Evolutionary conservation across 1,140 invertebrate genomes (phyloP), one percentile per base, ranked within the genome.

Genomic region (Hylaeus anthracinus): DNA sequence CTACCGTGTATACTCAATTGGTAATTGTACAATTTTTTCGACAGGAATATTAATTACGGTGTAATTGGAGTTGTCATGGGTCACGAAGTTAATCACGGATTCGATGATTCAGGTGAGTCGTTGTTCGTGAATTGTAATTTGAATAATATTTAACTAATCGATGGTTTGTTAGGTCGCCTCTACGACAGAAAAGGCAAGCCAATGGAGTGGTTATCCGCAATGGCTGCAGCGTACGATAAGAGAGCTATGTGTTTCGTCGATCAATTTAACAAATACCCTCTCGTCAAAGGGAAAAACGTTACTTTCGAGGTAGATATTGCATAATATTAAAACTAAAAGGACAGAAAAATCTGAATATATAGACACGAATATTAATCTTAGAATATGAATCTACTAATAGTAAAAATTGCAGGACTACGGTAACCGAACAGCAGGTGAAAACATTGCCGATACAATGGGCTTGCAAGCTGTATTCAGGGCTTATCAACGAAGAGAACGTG

Each of bases 81-180:
- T 12, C 85, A 87, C 14, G 85, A 87, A 53, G 81, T 87, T 6
- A 87, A 83, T 64, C 85, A 87, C 2, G 85, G 84, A 53, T 87
- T 87, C 26, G 85, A 87, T 6, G 10, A 86, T n/a, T 0, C 1
- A 3, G 84, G 85, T 86, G 67, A 58, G 12, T 48, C 37, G 48
- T 43, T n/a, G 6, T 5, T 26, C 26, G 26, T 26, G 26, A 64
- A 64, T 14, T 53, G 1, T 2, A 26, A 8, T 14, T 39, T n/a
- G 12, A 48, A 12, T 1, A 37, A 61, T 10, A 15, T 4, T 64
- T 41, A 51, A 48, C 1, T 12, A 51, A 26, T 63, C 26, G 0
- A 69, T 72, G 26, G 12, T 73, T 79, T 43, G 45, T 51, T n/a
- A 86, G 81, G 85, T 9, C 69, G 63, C 5, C 51, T 77, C 1